These are phyloP conservation scores for Morinoia aosen DNA, from an alignment of 2,888 invertebrate species.

Conservation along the genomic window DNA sequence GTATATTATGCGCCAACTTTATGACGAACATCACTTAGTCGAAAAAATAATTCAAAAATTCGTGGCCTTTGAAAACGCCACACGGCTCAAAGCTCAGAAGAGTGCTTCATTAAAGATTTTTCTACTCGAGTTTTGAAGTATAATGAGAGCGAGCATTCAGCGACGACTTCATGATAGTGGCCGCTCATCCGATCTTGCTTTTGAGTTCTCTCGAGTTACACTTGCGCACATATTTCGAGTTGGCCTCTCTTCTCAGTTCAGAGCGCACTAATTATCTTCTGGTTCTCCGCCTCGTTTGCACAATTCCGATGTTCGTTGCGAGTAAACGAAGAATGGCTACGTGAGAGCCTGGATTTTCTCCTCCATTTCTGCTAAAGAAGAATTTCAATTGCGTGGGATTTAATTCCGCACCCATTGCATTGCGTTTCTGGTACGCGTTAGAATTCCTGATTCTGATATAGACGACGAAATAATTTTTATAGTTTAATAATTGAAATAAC, in stretches of 20 bases:
- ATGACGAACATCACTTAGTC: background rate
- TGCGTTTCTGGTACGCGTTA: background rate
- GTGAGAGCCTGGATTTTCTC: background rate
- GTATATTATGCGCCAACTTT: background rate
- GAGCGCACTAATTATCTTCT: background rate
- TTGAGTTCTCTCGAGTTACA: background rate
- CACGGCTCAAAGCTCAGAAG: background rate
- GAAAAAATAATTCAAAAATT: background rate
- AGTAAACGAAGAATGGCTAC: background rate
- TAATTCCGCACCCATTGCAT: background rate
- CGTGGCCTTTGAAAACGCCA: background rate
- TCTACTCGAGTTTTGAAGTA: background rate
- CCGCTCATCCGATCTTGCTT: slow-evolving; percentile 10
- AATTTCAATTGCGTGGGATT: background rate
- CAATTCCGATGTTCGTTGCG: background rate
- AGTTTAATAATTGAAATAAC: too few relatives aligned
- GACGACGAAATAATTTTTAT: background rate
- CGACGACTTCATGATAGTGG: background rate
- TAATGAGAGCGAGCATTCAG: background rate
- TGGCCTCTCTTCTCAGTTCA: background rate
- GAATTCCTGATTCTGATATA: background rate
- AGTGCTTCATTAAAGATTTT: background rate
- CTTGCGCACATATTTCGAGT: background rate
- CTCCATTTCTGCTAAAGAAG: background rate
- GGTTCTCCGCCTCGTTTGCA: background rate